Percentiles rank a stretch among this genome's conserved stretches.
Evolutionary conservation across 1,140 invertebrate species (phyloP).

Genomic region (Drosophila sucinea): DNA sequence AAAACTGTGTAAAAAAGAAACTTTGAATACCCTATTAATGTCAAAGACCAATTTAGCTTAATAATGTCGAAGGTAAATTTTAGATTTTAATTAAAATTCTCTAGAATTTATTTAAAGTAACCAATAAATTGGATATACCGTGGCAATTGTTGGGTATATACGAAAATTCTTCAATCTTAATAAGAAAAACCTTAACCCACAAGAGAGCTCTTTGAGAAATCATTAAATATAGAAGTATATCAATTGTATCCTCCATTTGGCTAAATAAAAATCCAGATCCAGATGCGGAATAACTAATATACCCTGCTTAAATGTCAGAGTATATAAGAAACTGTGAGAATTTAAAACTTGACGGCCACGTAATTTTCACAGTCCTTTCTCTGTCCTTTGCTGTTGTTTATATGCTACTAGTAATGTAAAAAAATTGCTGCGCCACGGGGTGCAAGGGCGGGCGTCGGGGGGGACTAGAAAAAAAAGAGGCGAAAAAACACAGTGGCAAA

Average conservation of each 20-base stretch:
- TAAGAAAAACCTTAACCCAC: too few relatives aligned
- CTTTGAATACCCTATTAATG: background rate
- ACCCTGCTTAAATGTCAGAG: background rate
- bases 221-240: too few relatives aligned
- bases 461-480: conserved; percentile 27
- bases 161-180: too few relatives aligned
- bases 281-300: background rate
- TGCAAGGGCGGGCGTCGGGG: background rate
- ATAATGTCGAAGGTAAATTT: too few relatives aligned
- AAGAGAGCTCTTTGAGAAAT: too few relatives aligned
- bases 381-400: conserved; percentile 39
- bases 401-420: conserved; percentile 55
- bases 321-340: conserved; percentile 19
- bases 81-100: too few relatives aligned
- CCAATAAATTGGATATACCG: too few relatives aligned
- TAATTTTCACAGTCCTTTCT: conserved; percentile 57
- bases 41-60: too few relatives aligned
- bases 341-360: conserved; percentile 77
- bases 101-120: too few relatives aligned
- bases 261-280: too few relatives aligned
- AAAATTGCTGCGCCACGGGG: background rate
- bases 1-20: background rate
- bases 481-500: conserved; percentile 59
- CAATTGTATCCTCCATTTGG: too few relatives aligned
- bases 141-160: too few relatives aligned